phyloP scores from a whole-genome alignment of 2,797 vertebrate genomes.

The Orientallactaga sibirica region DNA sequence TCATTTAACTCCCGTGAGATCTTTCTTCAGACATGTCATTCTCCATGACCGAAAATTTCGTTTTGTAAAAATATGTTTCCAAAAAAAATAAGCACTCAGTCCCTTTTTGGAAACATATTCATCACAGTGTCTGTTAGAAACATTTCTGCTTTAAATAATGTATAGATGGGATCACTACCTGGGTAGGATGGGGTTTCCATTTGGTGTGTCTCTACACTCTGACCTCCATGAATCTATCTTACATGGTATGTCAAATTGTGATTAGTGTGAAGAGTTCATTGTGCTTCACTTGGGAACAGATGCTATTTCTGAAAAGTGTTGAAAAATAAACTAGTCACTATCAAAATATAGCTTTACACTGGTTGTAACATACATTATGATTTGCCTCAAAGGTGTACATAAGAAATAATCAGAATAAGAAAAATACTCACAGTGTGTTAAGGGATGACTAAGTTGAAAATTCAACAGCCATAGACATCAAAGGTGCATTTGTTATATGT shows the following conservation, averaged over 20 bases:
- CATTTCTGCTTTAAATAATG: neutral
- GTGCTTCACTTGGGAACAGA: neutral
- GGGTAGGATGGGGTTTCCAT: neutral
- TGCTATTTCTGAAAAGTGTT: neutral
- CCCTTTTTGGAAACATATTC: neutral
- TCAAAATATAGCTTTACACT: neutral
- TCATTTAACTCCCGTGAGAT: neutral
- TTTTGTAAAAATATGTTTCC: too few species aligned
- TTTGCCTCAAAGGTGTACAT: neutral
- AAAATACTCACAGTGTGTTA: neutral
- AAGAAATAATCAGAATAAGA: neutral
- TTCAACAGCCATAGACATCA: neutral
- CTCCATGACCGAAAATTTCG: neutral
- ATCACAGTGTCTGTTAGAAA: neutral
- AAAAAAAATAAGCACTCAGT: neutral
- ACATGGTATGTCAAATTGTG: neutral
- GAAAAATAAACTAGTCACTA: neutral
- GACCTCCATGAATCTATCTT: neutral
- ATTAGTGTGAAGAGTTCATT: conserved; percentile 1
- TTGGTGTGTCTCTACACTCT: neutral
- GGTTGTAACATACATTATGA: neutral
- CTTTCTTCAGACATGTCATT: neutral
- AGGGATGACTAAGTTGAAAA: neutral
- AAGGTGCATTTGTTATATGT: too few species aligned
- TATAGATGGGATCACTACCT: neutral